phyloP scores from a whole-genome alignment of 2,113 vertebrate genomes.

The Glaucomys volans region DNA sequence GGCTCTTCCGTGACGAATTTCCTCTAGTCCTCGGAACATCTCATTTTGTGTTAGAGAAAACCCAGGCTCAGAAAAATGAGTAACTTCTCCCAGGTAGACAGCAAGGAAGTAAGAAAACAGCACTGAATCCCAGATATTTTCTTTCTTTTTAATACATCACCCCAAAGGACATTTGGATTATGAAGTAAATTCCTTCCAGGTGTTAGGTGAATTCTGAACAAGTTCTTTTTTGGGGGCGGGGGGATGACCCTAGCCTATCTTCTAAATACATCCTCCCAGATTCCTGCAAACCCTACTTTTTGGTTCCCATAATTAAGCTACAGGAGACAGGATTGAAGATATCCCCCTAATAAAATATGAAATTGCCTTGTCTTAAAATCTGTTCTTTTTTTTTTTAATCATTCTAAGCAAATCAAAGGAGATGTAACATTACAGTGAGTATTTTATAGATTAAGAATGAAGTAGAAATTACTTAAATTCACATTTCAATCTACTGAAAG shows the following conservation, averaged over 20 bases:
- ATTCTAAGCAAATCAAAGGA: background rate
- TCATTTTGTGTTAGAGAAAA: background rate
- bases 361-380: conserved; percentile 11
- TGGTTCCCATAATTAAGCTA: conserved; percentile 11
- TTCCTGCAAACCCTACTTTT: background rate
- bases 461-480: background rate
- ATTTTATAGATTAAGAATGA: background rate
- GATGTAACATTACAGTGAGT: background rate
- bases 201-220: background rate
- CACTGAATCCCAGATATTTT: background rate
- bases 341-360: conserved; percentile 28
- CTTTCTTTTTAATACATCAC: background rate
- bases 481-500: background rate
- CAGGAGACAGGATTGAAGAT: background rate
- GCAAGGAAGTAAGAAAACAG: background rate
- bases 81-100: background rate
- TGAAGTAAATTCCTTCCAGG: background rate
- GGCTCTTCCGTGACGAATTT: background rate
- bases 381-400: background rate
- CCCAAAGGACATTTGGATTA: background rate
- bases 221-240: background rate
- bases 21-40: background rate
- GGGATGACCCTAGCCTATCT: background rate
- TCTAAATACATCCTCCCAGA: background rate
- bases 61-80: background rate